Base-by-base conservation (phyloP, 2,113 vertebrate genomes). In the Pycnonotus jocosus region DNA sequence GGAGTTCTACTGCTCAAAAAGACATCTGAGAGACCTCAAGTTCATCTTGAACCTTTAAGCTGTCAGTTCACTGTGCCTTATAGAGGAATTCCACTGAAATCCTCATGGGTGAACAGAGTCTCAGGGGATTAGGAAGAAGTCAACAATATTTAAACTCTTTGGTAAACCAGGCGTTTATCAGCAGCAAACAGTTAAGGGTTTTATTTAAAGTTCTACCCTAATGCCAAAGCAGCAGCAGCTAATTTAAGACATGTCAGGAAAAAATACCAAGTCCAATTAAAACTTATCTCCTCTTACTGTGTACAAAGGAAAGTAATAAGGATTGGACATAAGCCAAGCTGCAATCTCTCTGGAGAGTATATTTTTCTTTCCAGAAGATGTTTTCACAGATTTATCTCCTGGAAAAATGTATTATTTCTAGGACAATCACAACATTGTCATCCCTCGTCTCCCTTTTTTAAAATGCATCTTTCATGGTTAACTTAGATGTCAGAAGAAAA, bases 341-440 rank as follows among this genome's bases (percentile, higher is more conserved):
- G 4, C 95, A 81, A 90, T 65, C 57, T 68, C 40, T 84, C 66
- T 81, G 65, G 45, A 80, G 48, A 56, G 42, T 40, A 11, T 77
- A 84, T 93, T 74, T 71, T 62, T 86, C 80, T 92, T 94, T 90
- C 94, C 92, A 96, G 24, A 90, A 81, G 84, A 66, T 64, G 56
- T 62, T 93, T 94, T 88, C 37, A 81, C 56, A 90, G 77, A 90
- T 94, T 90, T 90, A 92, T 84, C 85, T 95, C 28, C 90, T 94
- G 90, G 71, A 94, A 96, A 93, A 95, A 95, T 74, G 45, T 92
- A 81, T 92, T 92, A 95, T 91, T 96, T 91, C 87, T 85, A 88
- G 62, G 40, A 79, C n/a, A 94, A 80, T 61, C 79, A 80, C 57
- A 86, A 71, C 60, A 51, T 4, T 35, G 24, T 16, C 33, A 57